Percentiles rank a stretch among this genome's conserved stretches.
Conservation (phyloP, 2,888 invertebrate species). For the Pterobdella sp. region DNA sequence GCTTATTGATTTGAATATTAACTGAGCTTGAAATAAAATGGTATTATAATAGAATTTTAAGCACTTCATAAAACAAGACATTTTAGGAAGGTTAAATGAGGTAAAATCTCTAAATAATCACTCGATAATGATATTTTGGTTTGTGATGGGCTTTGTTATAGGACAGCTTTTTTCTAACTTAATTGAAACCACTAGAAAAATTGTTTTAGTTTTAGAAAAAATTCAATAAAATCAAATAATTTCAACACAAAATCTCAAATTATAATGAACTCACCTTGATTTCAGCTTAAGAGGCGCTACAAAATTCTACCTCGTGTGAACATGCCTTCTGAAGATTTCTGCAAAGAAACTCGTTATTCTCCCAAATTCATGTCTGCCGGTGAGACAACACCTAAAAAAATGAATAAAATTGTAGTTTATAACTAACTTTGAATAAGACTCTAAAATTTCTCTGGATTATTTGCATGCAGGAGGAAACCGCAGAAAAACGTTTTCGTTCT, state of each 20-base stretch:
- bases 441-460: too few species aligned
- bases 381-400: too few species aligned
- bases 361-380: conserved; percentile 19
- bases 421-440: too few species aligned
- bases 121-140: neutral
- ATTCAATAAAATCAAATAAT: too few species aligned
- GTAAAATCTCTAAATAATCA: too few species aligned
- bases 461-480: neutral
- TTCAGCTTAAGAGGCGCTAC: neutral
- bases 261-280: neutral
- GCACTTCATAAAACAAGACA: too few species aligned
- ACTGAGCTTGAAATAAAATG: too few species aligned
- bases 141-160: neutral
- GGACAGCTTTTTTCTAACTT: neutral
- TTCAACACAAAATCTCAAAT: too few species aligned
- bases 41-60: too few species aligned
- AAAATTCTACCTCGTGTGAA: conserved; percentile 21
- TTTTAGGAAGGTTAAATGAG: too few species aligned
- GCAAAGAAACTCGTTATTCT: neutral
- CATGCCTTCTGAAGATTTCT: conserved; percentile 26
- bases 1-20: too few species aligned
- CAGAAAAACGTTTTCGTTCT: neutral
- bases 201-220: neutral
- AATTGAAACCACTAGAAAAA: neutral
- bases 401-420: too few species aligned